Percentiles rank a stretch among this genome's conserved stretches.
Conservation (phyloP, 1,140 invertebrate species). For the Melitaea cinxia region DNA sequence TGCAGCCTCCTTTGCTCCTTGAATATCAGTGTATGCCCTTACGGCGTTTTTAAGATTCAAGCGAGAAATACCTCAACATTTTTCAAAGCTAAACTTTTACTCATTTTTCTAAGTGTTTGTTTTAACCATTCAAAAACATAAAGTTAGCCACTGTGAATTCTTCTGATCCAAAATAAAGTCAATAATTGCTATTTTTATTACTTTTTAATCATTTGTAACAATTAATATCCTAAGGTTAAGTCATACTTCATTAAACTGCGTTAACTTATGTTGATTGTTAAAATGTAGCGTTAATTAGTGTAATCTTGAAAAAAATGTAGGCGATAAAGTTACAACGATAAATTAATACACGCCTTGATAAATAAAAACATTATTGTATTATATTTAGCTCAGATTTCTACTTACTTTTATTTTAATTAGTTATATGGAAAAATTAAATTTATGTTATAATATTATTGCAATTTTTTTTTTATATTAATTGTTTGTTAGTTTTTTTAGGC, state of each 20-base stretch:
- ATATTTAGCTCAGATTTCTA: neutral
- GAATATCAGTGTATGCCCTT: constrained; percentile 34
- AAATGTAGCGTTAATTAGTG: constrained; percentile 9
- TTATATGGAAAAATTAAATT: neutral
- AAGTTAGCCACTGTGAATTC: neutral
- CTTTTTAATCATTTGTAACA: no score
- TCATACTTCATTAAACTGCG: neutral
- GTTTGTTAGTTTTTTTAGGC: neutral
- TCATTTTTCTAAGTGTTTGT: neutral
- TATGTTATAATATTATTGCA: neutral
- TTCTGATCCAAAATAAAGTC: neutral
- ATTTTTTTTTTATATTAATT: no score
- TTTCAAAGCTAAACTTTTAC: neutral
- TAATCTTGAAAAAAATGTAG: constrained; percentile 11
- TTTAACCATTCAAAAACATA: neutral
- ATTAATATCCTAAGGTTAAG: no score
- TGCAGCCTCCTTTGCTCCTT: constrained; percentile 48
- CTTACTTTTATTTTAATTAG: neutral
- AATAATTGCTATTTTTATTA: neutral
- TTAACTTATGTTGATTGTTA: neutral
- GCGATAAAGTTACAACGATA: constrained; percentile 1
- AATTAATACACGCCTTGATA: constrained; percentile 1
- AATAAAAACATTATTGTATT: neutral
- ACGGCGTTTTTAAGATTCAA: constrained; percentile 26
- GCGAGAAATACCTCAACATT: constrained; percentile 8